Evolutionary conservation across 2,888 invertebrate species (phyloP).

Genomic region (Spilosoma lubricipeda): DNA sequence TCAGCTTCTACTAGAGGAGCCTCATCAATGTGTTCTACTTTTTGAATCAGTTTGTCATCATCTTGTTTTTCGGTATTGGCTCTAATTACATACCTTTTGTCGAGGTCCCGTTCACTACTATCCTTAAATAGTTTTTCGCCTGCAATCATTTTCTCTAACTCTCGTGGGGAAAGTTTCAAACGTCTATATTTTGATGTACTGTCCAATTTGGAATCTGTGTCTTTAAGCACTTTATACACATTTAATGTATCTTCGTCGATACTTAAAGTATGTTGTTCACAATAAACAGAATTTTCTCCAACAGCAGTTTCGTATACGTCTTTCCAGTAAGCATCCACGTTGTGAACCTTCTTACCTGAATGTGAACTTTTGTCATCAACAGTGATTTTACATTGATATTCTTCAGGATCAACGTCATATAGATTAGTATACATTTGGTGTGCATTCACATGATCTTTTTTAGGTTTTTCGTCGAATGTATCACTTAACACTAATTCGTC

Average conservation of each 20-base stretch:
- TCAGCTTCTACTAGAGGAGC: conserved; percentile 60
- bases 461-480: background rate
- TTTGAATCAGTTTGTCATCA: conserved; percentile 63
- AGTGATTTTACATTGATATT: background rate
- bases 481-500: conserved; percentile 10
- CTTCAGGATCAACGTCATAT: conserved; percentile 15
- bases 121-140: background rate
- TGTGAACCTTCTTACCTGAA: background rate
- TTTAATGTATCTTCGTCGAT: conserved; percentile 21
- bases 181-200: background rate
- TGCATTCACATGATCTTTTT: background rate
- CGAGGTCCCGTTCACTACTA: background rate
- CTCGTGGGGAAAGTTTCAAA: conserved; percentile 7
- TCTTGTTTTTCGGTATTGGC: conserved; percentile 54
- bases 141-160: conserved; percentile 10
- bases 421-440: conserved; percentile 11
- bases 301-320: conserved; percentile 15
- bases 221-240: conserved; percentile 9
- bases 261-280: conserved; percentile 6
- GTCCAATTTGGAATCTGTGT: background rate
- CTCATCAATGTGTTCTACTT: conserved; percentile 66
- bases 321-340: conserved; percentile 8
- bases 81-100: background rate
- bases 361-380: background rate
- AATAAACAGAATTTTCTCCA: conserved; percentile 11